Evolutionary conservation across 35 echinoderm and acorn worm genomes (phyloP), one percentile per base, ranked within the genome.

Genomic region (Diadema setosum): DNA sequence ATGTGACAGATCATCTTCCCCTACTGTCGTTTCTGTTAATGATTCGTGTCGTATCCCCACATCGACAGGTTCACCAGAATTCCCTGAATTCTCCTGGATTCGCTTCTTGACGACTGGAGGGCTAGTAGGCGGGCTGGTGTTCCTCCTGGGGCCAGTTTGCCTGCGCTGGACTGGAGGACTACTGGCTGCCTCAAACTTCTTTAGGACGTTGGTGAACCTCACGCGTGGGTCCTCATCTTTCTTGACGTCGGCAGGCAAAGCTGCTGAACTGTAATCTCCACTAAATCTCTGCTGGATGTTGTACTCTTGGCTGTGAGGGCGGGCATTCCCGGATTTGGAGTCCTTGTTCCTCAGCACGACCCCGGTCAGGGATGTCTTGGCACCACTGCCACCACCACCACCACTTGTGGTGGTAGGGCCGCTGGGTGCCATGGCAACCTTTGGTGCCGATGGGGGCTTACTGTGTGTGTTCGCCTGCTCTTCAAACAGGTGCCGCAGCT

Each of bases 401-500:
- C 48, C 59, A 12, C 70, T 33, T 15, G 86, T 88, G 73, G 80
- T 90, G 52, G 31, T 36, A 61, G 45, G 48, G 80, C 32, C 52
- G 29, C 21, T 90, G 23, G 83, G 26, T n/a, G 87, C 31, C 36
- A 81, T 41, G 43, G 52, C n/a, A 5, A 80, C 23, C 8, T 46
- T 42, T 33, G 46, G 46, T 14, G 17, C 29, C 11, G 81, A 45
- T 23, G 88, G 40, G 25, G 40, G 35, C 73, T 78, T 78, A 41
- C 33, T 41, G 9, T 14, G 39, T 14, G 35, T 42, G 35, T 42
- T 9, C 9, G 73, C 9, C 73, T 78, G 73, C 40, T 78, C 88
- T 36, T 90, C 88, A 84, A 90, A 90, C 20, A 90, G 88, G 48
- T 90, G 88, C 35, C 88, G 88, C 49, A 90, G 50, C 36, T 90